Evolutionary conservation across 2,113 vertebrate species (phyloP), one percentile per base, ranked within the genome.

Genomic region (Anarrhichthys ocellatus): DNA sequence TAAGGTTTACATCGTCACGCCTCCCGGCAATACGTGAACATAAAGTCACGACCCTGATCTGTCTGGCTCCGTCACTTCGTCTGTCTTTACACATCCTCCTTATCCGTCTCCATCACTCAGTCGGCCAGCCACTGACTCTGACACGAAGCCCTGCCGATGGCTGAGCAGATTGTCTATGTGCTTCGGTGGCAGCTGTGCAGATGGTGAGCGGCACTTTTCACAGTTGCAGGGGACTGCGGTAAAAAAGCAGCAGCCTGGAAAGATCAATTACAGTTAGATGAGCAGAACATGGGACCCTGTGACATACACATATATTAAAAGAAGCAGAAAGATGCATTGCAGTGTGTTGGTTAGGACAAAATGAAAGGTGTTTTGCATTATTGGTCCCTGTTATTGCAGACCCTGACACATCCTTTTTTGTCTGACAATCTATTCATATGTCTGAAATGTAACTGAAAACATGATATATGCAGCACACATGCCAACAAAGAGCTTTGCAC

Each of bases 251-350:
- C 71, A 65, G 81, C 76, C 73, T 61, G 74, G 50, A 73, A 59
- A 24, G 85, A 91, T 90, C 87, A 81, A 42, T 85, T 81, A 54
- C 74, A 52, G 71, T 78, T 62, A 78, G 61, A 86, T 67, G 78
- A 82, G 69, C 15, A 42, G 63, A 73, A 58, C 63, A 72, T 20
- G 54, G 38, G 62, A 58, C 48, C 52, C 32, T 48, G 50, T 54
- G 61, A 83, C 52, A 48, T 15, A 56, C 17, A 46, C 9, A 46
- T 29, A 24, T 9, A 48, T 0, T 27, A 61, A 68, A 75, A 18
- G 10, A 70, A 9, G 13, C 46, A 42, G 27, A 67, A 18, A 32
- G 14, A 59, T 58, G 59, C 27, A 68, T 1, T 46, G 36, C n/a
- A 78, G 62, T 22, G 42, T 36, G 65, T 32, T 70, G 20, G 48